Evolutionary conservation across 2,113 vertebrate species (phyloP).

Genomic region (Hypocryptadius cinnamomeus): DNA sequence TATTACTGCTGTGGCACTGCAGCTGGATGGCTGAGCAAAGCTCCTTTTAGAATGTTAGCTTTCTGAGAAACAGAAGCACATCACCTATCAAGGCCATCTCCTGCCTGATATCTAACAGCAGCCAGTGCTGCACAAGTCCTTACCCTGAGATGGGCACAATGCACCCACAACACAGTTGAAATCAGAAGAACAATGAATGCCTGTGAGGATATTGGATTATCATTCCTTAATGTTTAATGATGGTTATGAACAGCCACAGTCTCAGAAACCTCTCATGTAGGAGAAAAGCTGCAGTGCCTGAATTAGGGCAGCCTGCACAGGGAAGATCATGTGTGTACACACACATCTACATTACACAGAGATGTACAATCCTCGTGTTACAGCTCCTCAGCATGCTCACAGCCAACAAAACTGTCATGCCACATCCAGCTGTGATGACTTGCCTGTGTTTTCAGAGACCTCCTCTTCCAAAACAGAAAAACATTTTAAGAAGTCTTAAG

Average conservation of each 20-base stretch:
- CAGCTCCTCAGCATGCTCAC: neutral
- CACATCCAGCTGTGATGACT: neutral
- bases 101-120: neutral
- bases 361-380: neutral
- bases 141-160: neutral
- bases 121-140: neutral
- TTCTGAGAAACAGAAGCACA: neutral
- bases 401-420: neutral
- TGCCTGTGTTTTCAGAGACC: neutral
- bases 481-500: neutral
- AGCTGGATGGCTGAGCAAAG: neutral
- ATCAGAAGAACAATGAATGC: neutral
- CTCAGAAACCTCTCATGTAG: neutral
- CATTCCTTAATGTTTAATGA: neutral
- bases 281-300: neutral
- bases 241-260: neutral
- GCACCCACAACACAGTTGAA: neutral
- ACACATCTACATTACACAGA: neutral
- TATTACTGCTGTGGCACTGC: neutral
- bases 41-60: neutral
- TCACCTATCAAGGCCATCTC: neutral
- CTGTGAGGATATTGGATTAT: neutral
- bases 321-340: accelerated
- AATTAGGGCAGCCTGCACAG: neutral
- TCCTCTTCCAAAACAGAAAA: neutral